Conservation (phyloP, 2,888 invertebrate species). For the Miltochrista miniata region DNA sequence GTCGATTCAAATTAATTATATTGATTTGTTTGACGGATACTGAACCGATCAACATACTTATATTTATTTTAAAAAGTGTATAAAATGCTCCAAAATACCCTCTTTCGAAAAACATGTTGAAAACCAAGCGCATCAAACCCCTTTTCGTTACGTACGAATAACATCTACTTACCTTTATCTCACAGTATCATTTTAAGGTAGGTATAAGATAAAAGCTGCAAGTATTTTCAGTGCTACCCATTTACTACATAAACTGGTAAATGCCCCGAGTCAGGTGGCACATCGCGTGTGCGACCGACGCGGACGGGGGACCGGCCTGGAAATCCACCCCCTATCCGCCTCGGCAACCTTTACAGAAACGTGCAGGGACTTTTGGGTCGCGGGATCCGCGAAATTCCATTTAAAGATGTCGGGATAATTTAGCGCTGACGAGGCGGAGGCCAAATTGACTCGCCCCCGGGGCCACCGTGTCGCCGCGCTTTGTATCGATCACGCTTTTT, state of each 20-base stretch:
- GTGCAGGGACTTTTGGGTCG: conserved; percentile 63
- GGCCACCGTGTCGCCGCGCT: conserved; percentile 62
- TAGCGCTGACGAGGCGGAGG: conserved; percentile 79
- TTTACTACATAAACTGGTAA: conserved; percentile 40
- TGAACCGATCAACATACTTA: too few species aligned
- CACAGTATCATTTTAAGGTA: background rate
- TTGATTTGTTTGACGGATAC: too few species aligned
- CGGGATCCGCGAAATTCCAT: conserved; percentile 79
- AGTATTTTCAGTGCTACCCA: conserved; percentile 28
- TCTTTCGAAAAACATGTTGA: too few species aligned
- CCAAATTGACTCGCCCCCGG: conserved; percentile 77
- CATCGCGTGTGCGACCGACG: conserved; percentile 60
- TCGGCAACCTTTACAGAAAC: conserved; percentile 53
- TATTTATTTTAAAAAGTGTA: too few species aligned
- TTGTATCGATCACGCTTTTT: conserved; percentile 71
- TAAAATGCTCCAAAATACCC: too few species aligned
- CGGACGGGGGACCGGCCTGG: conserved; percentile 51
- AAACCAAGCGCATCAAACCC: too few species aligned
- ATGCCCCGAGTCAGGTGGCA: conserved; percentile 64
- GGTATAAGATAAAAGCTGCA: conserved; percentile 17
- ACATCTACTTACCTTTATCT: too few species aligned
- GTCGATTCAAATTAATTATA: too few species aligned
- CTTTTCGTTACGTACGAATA: too few species aligned
- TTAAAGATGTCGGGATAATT: conserved; percentile 83
- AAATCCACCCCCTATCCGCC: conserved; percentile 54